A percentile compares a stretch with the other conserved stretches of the same genome.
Conservation (phyloP, 2,797 vertebrate genomes). For the Parauchenoglanis ngamensis region DNA sequence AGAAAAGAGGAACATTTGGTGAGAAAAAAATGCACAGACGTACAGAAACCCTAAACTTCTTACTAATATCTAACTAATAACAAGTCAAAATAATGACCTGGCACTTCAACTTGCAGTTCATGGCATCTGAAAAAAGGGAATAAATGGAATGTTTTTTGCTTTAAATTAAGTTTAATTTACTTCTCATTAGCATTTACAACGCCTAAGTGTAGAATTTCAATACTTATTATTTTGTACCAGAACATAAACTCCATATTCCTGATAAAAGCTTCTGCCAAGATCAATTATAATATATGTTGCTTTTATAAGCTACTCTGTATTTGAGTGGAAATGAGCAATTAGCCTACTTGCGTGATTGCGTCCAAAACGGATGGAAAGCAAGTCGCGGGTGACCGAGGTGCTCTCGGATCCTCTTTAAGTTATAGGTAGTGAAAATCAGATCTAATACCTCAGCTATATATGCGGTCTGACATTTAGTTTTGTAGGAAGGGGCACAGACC, state of each 20-base stretch:
- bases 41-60: background rate
- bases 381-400: slow-evolving; percentile 1
- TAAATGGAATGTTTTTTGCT: background rate
- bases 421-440: slow-evolving; percentile 32
- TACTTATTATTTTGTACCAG: background rate
- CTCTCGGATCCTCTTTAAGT: slow-evolving; percentile 34
- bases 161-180: background rate
- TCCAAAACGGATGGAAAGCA: background rate
- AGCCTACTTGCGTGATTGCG: background rate
- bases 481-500: slow-evolving; percentile 12
- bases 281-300: background rate
- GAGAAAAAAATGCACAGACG: background rate
- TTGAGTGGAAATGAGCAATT: background rate
- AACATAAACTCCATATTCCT: background rate
- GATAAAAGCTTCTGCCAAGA: background rate
- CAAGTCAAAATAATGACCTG: background rate
- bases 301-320: background rate
- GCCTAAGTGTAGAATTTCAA: background rate
- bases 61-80: background rate
- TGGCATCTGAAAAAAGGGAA: background rate
- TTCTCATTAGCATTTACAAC: background rate
- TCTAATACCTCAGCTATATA: background rate
- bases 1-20: background rate
- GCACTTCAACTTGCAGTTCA: background rate
- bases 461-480: slow-evolving; percentile 37